These are phyloP conservation scores for Artibeus jamaicensis DNA, from an alignment of 2,797 vertebrate species.

Conservation along the genomic window DNA sequence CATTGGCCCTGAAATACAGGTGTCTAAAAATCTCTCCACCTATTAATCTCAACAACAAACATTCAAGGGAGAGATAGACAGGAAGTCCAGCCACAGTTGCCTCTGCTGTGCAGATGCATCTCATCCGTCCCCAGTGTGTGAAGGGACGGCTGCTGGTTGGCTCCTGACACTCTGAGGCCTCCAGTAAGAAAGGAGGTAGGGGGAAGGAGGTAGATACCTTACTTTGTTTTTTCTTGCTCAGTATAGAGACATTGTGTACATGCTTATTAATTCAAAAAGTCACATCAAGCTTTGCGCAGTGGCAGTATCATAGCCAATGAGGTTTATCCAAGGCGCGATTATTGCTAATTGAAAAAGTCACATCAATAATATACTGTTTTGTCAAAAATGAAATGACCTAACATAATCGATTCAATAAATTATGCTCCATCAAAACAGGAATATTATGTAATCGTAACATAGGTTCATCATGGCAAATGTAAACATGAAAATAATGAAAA, in stretches of 20 bases:
- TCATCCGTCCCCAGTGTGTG: no score
- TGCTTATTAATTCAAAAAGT: neutral
- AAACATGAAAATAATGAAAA: neutral
- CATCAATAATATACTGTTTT: neutral
- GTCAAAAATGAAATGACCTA: constrained; percentile 6
- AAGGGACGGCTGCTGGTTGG: no score
- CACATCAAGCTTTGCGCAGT: no score
- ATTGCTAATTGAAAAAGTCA: neutral
- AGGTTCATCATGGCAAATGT: neutral
- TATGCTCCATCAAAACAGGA: neutral
- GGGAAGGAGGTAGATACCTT: neutral
- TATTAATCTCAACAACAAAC: no score
- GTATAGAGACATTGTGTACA: neutral
- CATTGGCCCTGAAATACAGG: no score
- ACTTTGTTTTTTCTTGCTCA: neutral
- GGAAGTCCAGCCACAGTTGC: no score
- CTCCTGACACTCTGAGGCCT: no score
- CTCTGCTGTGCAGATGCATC: no score
- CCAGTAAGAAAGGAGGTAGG: neutral
- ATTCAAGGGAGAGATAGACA: no score
- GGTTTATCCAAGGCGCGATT: no score
- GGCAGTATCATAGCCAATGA: no score
- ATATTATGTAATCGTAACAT: neutral
- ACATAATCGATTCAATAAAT: neutral
- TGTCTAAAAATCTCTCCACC: no score